Evolutionary conservation across 2,113 vertebrate genomes (phyloP), one percentile per base, ranked within the genome.

Genomic region (Sander vitreus): DNA sequence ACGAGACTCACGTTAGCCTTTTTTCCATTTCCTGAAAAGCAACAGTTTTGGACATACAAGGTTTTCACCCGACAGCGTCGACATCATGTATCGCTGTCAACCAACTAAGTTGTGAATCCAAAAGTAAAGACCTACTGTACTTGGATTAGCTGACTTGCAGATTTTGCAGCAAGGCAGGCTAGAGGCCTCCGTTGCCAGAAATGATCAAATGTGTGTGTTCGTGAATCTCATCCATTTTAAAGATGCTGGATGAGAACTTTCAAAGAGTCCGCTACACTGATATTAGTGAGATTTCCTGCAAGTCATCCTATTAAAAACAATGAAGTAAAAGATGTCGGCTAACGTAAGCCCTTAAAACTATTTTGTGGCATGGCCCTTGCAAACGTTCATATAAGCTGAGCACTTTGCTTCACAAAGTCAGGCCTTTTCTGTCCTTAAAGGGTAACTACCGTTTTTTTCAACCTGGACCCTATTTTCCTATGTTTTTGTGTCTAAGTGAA

Each of bases 101-200:
- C 39, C 68, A 64, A 33, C n/a, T 50, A 50, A 59, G 62, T 45
- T 63, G 65, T 80, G 55, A 74, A 77, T 80, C 65, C 55, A 70
- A 64, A 81, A 76, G 65, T 62, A 47, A 73, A 69, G 64, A 54
- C 10, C 27, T 66, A 65, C 30, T 33, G 30, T 33, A 5, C 71
- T 70, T 57, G 25, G 11, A 71, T 84, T 79, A 63, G 79, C 84
- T 91, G 79, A 85, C 69, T 82, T 73, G 82, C 62, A 77, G 16
- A 73, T 83, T 79, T 54, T 62, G 36, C 55, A 75, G 55, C 1
- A 2, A 57, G 64, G 55, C 43, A 57, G 25, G 54, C 51, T 54
- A 47, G 68, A 69, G 74, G 36, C 15, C 57, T 76, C n/a, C 15
- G 47, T 36, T 75, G 33, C 43, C 71, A 83, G 63, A 73, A 78